Evolutionary conservation across 2,113 vertebrate genomes (phyloP), one percentile per base, ranked within the genome.

Genomic region (Neodon shergylaensis): DNA sequence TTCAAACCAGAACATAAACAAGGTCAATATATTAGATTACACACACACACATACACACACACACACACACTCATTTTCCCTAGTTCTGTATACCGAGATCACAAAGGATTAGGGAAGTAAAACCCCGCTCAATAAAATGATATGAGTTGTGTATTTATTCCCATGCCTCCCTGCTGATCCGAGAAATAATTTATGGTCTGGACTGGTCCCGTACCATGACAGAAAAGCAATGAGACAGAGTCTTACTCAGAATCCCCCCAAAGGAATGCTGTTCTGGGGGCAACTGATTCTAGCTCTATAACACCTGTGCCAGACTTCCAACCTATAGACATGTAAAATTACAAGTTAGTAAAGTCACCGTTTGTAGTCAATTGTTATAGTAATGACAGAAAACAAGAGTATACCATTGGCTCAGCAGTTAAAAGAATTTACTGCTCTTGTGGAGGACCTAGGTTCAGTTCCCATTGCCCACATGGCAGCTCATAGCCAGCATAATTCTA

Each of bases 1-100:
- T 77, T 88, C 86, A 44, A 86, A 77, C n/a, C 77, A 83, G 73
- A 82, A 63, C 78, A 74, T 66, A 90, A 31, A 88, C 42, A 28
- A 89, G 58, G 11, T 22, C 24, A 42, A 77, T 10, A 87, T 11
- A 13, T 10, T 5, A 28, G 7, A 24, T 17, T 4, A 70, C 21
- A 63, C 42, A 61, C 11, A 81, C 52, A 63, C 5, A 78, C 58
- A 65, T 6, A 81, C 73, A 68, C 8, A 31, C 3, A 76, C 19
- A 47, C 44, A 33, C 36, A 86, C 47, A 24, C 63, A 79, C 52
- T 44, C 11, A 49, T 28, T 65, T 79, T 49, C 66, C 82, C 66
- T 13, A 66, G 13, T 10, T 66, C 65, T 52, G 7, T 17, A 28
- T 19, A 73, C 31, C n/a, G 19, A 44, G 66, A 81, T 8, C 2